Evolutionary conservation across 2,113 vertebrate genomes (phyloP), one percentile per base, ranked within the genome.

Genomic region (Bettongia penicillata): DNA sequence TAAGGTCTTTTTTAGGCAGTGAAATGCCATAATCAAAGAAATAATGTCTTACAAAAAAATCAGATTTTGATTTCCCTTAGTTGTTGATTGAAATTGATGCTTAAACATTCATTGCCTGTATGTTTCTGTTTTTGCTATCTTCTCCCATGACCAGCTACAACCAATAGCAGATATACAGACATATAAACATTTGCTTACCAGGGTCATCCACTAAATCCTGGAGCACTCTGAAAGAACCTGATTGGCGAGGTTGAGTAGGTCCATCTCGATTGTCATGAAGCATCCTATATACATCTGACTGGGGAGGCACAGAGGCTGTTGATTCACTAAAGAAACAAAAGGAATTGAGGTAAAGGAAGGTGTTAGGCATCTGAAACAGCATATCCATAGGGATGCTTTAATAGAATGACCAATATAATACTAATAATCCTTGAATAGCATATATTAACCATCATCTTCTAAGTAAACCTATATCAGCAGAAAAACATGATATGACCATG

Each of bases 271-370:
- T 98, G 93, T 98, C 97, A 6, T 99, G 99, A 53, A 99, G 98
- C 99, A 99, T 99, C 95, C 98, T 99, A 98, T 99, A 99, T 95
- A 99, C 99, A 0, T 99, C 99, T 0, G 99, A 99, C 8, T 99
- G 98, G 1, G 99, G 99, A 95, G 99, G 98, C 91, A 99, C 98
- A 3, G 98, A 98, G 92, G 96, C 97, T 48, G 99, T 93, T 91
- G 98, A 98, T 90, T 99, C 99, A 96, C 99, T 99, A 98, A 97
- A 95, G 94, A 51, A 49, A 37, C 0, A 28, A 53, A 1, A 0
- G 14, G 55, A 84, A 84, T 43, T 11, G 0, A n/a, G n/a, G 89
- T 89, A 25, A 23, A 6, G 4, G 0, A 19, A 49, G 94, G 51
- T 57, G 51, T 43, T 0, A 2, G 14, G 0, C 10, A 2, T 49